Base-by-base conservation (phyloP, 2,888 invertebrate genomes). In the Ophonus ardosiacus region DNA sequence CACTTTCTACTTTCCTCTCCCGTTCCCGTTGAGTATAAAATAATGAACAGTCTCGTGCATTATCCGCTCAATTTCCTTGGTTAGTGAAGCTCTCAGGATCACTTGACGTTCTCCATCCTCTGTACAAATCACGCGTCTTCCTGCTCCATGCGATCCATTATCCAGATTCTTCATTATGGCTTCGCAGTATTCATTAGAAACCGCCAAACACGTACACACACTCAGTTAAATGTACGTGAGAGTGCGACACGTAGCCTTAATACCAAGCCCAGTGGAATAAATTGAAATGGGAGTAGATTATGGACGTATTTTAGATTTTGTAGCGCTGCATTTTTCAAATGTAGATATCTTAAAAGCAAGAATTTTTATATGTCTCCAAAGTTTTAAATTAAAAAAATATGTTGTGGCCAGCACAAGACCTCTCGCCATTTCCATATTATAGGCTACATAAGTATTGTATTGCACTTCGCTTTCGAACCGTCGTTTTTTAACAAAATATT, bases 11-110 rank as follows among this genome's bases (percentile, higher is more conserved):
- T 51, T 43, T 51, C 43, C 43, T 13, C 43, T 10, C 43, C 43
- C 43, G 43, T 13, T 10, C 10, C 13, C 43, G 43, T 51, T 51
- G 0, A 8, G 43, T 51, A 24, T 24, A 63, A 63, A 63, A 63
- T 24, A 7, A 63, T 63, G 18, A 63, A 63, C 21, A 63, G 21
- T 63, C 24, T 10, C 13, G 13, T 43, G 18, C 71, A 74, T 74
- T 74, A 74, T 51, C 71, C 43, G 71, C 71, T 74, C 71, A 74
- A 74, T 74, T 74, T 74, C 71, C 71, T 74, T 74, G 71, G 17
- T 74, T 43, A 74, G 71, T 51, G 40, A 74, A 74, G 71, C 71
- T 40, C 71, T 74, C 43, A 74, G 71, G 43, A 51, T 51, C 43
- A 31, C 43, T 51, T 13, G 43, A 51, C 43, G 43, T 51, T 13